Evolutionary conservation across 2,888 invertebrate genomes (phyloP).

Genomic region (Ophion costatus): DNA sequence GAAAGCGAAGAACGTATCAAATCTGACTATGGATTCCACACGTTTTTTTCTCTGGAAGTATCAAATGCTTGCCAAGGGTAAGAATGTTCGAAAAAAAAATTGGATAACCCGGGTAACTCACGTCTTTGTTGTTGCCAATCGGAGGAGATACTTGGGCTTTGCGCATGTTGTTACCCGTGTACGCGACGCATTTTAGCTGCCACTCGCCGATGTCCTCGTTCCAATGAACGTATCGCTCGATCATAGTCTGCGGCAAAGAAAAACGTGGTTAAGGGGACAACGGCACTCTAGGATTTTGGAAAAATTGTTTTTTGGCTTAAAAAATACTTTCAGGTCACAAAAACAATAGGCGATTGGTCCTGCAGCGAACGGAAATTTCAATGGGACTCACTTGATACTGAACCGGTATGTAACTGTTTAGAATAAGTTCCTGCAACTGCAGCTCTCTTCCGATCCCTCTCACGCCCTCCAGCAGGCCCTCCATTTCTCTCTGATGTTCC

Average conservation of each 20-base stretch:
- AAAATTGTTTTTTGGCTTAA: too few species aligned
- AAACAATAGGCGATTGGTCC: too few species aligned
- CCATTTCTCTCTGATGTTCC: slow-evolving; percentile 98
- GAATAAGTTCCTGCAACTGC: slow-evolving; percentile 94
- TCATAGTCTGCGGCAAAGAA: slow-evolving; percentile 87
- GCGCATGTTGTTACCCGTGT: slow-evolving; percentile 99
- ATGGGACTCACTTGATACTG: slow-evolving; percentile 91
- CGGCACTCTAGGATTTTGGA: too few species aligned
- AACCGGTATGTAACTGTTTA: slow-evolving; percentile 96
- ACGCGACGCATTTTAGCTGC: slow-evolving; percentile 98
- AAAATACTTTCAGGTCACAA: too few species aligned
- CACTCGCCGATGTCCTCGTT: slow-evolving; percentile 99
- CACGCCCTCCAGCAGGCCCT: slow-evolving; percentile 96
- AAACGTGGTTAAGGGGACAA: not conserved
- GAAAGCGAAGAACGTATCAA: too few species aligned
- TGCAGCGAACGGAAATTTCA: not conserved
- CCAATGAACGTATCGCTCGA: slow-evolving; percentile 97
- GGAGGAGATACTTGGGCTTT: slow-evolving; percentile 85
- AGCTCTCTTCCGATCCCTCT: slow-evolving; percentile 95
- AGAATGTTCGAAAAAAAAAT: not conserved
- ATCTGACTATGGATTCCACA: too few species aligned
- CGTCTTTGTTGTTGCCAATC: slow-evolving; percentile 78
- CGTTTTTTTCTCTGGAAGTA: too few species aligned
- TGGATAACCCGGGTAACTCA: slow-evolving; percentile 67
- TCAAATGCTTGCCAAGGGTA: not conserved